phyloP scores from a whole-genome alignment of 1,140 invertebrate species.

The Drosophila saltans region DNA sequence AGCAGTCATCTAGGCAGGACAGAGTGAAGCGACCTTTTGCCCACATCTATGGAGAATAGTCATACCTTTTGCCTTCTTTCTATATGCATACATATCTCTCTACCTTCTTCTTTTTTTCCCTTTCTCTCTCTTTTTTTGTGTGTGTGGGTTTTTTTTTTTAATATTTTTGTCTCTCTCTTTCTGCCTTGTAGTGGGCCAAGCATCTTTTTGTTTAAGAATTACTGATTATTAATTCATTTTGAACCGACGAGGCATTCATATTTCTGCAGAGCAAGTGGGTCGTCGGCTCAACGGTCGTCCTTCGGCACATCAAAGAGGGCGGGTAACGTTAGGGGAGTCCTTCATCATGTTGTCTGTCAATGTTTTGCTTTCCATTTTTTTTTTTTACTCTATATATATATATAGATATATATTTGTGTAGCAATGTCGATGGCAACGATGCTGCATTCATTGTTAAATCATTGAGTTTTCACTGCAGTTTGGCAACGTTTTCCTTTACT shows the following conservation, averaged over 20 bases:
- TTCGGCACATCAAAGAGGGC: slow-evolving; percentile 39
- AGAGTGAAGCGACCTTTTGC: slow-evolving; percentile 15
- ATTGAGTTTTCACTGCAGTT: slow-evolving; percentile 80
- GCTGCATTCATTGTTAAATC: slow-evolving; percentile 81
- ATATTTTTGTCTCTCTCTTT: neutral
- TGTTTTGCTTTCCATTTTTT: slow-evolving; percentile 76
- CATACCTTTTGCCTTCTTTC: slow-evolving; percentile 22
- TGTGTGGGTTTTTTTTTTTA: slow-evolving; percentile 9
- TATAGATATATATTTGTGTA: slow-evolving; percentile 64
- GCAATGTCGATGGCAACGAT: slow-evolving; percentile 46
- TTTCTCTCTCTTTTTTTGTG: slow-evolving; percentile 3
- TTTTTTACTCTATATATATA: slow-evolving; percentile 36
- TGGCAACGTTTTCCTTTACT: slow-evolving; percentile 46
- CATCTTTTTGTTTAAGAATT: slow-evolving; percentile 77
- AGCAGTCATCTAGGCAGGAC: slow-evolving; percentile 4
- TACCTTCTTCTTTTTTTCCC: slow-evolving; percentile 23
- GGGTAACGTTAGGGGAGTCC: slow-evolving; percentile 20
- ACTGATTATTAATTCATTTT: slow-evolving; percentile 82
- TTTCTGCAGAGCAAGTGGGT: slow-evolving; percentile 72
- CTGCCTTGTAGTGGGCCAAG: slow-evolving; percentile 13
- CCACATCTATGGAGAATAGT: slow-evolving; percentile 9
- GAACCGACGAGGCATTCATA: slow-evolving; percentile 79
- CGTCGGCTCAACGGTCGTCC: slow-evolving; percentile 35
- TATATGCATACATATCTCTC: slow-evolving; percentile 4
- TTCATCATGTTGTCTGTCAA: slow-evolving; percentile 73